Conservation (phyloP, 2,888 invertebrate species). For the Epsilonema sp. region DNA sequence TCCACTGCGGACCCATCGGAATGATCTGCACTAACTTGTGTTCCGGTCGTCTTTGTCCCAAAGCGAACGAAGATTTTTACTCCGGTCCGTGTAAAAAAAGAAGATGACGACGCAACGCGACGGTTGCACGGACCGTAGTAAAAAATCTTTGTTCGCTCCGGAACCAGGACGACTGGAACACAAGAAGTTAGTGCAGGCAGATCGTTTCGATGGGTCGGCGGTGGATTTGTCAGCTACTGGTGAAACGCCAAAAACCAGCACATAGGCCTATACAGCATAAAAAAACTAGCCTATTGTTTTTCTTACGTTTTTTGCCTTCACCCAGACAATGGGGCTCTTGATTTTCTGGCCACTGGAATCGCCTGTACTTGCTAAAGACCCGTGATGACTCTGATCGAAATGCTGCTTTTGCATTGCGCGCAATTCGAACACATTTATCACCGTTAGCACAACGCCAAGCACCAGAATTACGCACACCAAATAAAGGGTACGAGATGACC, state of each 20-base stretch:
- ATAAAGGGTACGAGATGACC: constrained; percentile 1
- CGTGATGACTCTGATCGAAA: background rate
- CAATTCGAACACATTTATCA: constrained; percentile 4
- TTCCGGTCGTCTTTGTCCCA: no score
- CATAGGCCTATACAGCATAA: background rate
- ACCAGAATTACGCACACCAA: constrained; percentile 2
- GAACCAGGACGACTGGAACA: no score
- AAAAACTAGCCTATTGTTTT: no score
- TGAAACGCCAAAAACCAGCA: background rate
- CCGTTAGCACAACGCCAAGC: constrained; percentile 1
- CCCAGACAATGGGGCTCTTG: constrained; percentile 14
- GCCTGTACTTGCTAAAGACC: background rate
- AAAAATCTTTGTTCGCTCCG: no score
- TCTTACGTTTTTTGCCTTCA: constrained; percentile 16
- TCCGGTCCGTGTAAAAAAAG: no score
- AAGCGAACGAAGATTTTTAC: no score
- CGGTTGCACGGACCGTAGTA: no score
- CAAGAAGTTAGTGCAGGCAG: no score
- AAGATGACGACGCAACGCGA: no score
- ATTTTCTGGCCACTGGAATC: background rate
- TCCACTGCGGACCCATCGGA: background rate
- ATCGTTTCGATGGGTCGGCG: no score
- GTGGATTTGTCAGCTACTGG: no score
- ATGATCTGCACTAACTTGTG: no score
- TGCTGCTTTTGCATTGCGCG: constrained; percentile 4